Evolutionary conservation across 2,113 vertebrate genomes (phyloP).

Genomic region (Lophura nycthemera): DNA sequence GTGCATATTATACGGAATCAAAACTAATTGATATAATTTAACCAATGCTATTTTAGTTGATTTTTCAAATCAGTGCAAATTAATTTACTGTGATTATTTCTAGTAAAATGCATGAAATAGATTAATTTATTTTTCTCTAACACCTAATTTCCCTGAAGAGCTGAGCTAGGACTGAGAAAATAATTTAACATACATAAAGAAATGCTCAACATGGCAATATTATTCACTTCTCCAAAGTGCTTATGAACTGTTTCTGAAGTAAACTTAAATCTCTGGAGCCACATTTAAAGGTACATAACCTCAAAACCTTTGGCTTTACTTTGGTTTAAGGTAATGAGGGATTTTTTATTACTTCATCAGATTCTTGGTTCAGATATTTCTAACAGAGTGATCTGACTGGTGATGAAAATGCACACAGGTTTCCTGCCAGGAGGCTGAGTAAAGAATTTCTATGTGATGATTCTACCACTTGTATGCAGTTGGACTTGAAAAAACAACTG

Average conservation of each 20-base stretch:
- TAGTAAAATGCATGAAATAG: constrained; percentile 20
- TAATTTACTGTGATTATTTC: constrained; percentile 25
- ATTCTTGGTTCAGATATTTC: neutral
- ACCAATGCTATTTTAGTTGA: constrained; percentile 10
- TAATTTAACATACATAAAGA: constrained; percentile 16
- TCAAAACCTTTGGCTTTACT: neutral
- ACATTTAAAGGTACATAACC: neutral
- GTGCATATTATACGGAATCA: neutral
- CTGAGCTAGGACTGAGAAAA: constrained; percentile 6
- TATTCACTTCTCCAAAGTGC: neutral
- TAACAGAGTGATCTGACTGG: neutral
- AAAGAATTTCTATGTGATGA: neutral
- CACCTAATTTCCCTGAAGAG: constrained; percentile 12
- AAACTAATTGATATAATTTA: neutral
- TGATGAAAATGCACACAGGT: neutral
- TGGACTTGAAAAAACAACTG: neutral
- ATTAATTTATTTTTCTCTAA: neutral
- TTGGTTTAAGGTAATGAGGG: neutral
- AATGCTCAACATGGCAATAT: neutral
- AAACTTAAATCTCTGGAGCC: neutral
- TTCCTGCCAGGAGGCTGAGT: neutral
- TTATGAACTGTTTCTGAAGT: neutral
- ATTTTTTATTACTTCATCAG: neutral
- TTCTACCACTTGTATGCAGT: neutral
- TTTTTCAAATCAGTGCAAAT: neutral